Evolutionary conservation across 2,797 vertebrate genomes (phyloP).

Genomic region (Neosalanx taihuensis): DNA sequence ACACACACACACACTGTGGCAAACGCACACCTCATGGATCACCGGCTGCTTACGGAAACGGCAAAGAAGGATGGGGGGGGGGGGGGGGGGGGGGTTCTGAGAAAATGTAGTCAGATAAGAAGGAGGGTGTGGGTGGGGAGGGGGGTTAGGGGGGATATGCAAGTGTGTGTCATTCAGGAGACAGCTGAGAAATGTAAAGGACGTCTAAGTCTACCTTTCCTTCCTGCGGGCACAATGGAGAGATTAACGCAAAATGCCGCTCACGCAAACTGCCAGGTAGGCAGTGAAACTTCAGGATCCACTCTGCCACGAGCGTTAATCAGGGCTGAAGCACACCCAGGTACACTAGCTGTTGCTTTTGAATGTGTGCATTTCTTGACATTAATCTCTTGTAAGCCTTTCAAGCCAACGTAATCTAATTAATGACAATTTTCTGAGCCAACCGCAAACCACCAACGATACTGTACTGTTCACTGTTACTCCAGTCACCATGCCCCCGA

Average conservation of each 20-base stretch:
- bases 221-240: conserved; percentile 62
- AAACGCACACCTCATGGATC: conserved; percentile 48
- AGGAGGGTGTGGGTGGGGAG: conserved; percentile 42
- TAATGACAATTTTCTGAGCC: conserved; percentile 61
- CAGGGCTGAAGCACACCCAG: conserved; percentile 63
- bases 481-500: conserved; percentile 20
- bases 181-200: conserved; percentile 54
- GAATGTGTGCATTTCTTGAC: conserved; percentile 62
- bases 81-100: conserved; percentile 30
- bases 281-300: conserved; percentile 53
- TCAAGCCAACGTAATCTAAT: conserved; percentile 77
- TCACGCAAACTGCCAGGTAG: conserved; percentile 69
- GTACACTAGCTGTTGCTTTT: conserved; percentile 67
- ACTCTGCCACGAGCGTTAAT: conserved; percentile 53
- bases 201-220: conserved; percentile 66
- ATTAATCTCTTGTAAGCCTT: conserved; percentile 75
- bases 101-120: conserved; percentile 43
- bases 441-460: conserved; percentile 38
- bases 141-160: conserved; percentile 13
- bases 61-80: conserved; percentile 42
- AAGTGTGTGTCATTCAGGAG: conserved; percentile 44
- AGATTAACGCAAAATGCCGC: conserved; percentile 62
- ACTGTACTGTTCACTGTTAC: conserved; percentile 15
- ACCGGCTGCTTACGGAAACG: conserved; percentile 47
- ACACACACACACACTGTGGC: neutral